phyloP scores from a whole-genome alignment of 1,140 invertebrate genomes.

The Drosophila cardini region DNA sequence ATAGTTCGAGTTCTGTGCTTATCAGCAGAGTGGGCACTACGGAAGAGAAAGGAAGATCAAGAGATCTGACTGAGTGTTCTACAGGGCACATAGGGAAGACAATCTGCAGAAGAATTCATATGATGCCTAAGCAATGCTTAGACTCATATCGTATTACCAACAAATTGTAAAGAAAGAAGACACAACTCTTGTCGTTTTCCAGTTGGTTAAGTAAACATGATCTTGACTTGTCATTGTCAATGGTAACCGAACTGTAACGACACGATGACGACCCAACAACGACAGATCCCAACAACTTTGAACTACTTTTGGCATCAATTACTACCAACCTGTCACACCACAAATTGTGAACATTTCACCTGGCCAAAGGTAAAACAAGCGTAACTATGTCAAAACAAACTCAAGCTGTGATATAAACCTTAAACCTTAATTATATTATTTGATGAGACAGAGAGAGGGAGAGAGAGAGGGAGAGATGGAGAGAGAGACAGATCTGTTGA shows the following conservation, averaged over 20 bases:
- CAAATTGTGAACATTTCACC: slow-evolving; percentile 69
- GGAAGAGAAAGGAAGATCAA: slow-evolving; percentile 27
- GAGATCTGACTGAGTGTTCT: slow-evolving; percentile 22
- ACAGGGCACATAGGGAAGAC: not conserved
- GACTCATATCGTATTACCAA: slow-evolving; percentile 65
- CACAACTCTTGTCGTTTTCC: slow-evolving; percentile 54
- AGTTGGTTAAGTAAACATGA: slow-evolving; percentile 77
- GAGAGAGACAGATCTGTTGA: slow-evolving; percentile 64
- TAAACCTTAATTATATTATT: slow-evolving; percentile 79
- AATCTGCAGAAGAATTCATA: not conserved
- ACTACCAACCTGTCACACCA: slow-evolving; percentile 49
- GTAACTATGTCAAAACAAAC: slow-evolving; percentile 75
- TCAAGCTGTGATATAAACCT: slow-evolving; percentile 61
- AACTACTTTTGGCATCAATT: slow-evolving; percentile 75
- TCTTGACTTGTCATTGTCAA: slow-evolving; percentile 73
- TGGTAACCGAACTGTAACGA: slow-evolving; percentile 57
- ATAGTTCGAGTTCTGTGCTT: slow-evolving; percentile 36
- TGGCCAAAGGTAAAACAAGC: slow-evolving; percentile 36
- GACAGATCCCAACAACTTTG: slow-evolving; percentile 39
- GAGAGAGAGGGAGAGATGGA: too few species aligned
- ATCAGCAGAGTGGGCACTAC: slow-evolving; percentile 24
- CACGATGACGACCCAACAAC: slow-evolving; percentile 21
- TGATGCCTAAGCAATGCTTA: slow-evolving; percentile 50
- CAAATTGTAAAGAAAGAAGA: not conserved
- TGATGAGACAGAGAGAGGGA: slow-evolving; percentile 64